Evolutionary conservation across 2,797 vertebrate genomes (phyloP).

Genomic region (Argentina silus): DNA sequence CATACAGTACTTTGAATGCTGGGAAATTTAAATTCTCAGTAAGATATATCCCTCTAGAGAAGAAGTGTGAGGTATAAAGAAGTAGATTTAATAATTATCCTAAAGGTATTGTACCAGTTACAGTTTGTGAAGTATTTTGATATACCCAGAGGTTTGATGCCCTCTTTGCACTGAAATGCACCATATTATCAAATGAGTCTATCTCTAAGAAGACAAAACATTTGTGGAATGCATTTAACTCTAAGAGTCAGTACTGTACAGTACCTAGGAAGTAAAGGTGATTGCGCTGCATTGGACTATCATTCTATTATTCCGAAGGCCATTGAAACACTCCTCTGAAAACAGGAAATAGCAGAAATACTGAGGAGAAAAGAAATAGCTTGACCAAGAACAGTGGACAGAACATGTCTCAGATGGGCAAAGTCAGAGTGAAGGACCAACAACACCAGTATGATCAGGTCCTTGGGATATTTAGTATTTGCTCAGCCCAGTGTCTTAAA

Average conservation of each 20-base stretch:
- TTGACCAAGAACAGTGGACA: background rate
- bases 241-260: background rate
- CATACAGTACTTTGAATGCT: no score
- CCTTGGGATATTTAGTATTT: background rate
- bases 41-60: background rate
- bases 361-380: background rate
- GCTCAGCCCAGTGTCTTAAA: background rate
- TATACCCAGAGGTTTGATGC: background rate
- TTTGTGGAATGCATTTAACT: slow-evolving; percentile 13
- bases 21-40: no score
- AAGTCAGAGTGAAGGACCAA: background rate
- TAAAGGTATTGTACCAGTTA: background rate
- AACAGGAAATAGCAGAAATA: background rate
- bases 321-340: background rate
- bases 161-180: background rate
- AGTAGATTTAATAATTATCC: background rate
- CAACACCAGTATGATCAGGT: background rate
- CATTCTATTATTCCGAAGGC: slow-evolving; percentile 27
- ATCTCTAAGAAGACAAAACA: background rate
- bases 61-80: background rate
- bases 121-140: background rate
- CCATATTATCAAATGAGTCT: background rate
- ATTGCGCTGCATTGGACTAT: slow-evolving; percentile 13
- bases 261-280: slow-evolving; percentile 28
- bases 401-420: background rate